phyloP scores from a whole-genome alignment of 2,888 invertebrate species.

The Julus scanicus region DNA sequence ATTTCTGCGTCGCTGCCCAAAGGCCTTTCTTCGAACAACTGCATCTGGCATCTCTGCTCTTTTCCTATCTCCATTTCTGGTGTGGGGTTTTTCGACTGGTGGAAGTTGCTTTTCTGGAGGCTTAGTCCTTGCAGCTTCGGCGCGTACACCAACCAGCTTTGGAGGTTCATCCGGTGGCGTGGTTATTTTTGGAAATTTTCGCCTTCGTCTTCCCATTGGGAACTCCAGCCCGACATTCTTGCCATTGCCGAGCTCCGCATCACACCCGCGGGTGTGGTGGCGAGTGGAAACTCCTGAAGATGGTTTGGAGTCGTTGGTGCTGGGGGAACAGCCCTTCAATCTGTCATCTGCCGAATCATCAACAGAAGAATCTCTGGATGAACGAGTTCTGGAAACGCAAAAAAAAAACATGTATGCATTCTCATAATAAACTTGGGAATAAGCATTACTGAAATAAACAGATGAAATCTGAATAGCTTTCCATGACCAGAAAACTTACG shows the following conservation, averaged over 20 bases:
- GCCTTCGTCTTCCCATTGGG: conserved; percentile 38
- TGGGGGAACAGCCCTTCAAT: neutral
- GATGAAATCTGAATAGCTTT: neutral
- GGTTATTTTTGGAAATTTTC: conserved; percentile 12
- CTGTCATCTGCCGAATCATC: conserved; percentile 30
- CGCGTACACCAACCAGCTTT: neutral
- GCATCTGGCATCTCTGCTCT: neutral
- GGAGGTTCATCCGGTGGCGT: neutral
- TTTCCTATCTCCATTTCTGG: neutral
- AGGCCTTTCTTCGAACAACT: neutral
- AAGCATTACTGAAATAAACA: neutral
- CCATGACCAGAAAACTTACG: neutral
- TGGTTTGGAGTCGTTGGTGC: neutral
- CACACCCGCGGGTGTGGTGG: conserved; percentile 20
- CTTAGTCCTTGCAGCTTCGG: neutral
- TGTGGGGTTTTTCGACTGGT: neutral
- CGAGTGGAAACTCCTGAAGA: neutral
- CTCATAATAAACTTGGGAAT: neutral
- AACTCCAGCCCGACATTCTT: conserved; percentile 1
- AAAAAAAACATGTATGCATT: neutral
- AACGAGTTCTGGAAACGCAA: conserved; percentile 27
- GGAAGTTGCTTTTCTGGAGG: neutral
- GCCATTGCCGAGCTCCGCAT: neutral
- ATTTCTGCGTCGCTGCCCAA: neutral
- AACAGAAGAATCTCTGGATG: conserved; percentile 39